Evolutionary conservation across 2,888 invertebrate genomes (phyloP), one percentile per base, ranked within the genome.

Genomic region (Podabrus alpinus): DNA sequence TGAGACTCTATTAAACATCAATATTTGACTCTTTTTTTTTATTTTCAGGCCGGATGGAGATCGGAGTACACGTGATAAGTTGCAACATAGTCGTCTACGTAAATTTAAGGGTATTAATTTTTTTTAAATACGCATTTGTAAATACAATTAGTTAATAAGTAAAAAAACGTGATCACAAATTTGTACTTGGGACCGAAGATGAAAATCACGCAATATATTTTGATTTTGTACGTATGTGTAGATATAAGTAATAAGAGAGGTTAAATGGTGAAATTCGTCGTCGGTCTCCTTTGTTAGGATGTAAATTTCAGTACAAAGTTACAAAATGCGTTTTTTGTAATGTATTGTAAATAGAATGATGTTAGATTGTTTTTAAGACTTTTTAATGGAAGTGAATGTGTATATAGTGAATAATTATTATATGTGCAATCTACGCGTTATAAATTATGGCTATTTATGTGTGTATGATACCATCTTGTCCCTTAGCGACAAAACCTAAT

Each of bases 51-150:
- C 88, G 94, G 95, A 86, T 96, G 96, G 96, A 92, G 96, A 89
- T 94, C 95, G 85, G 96, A 96, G 89, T 96, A 96, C 89, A 95
- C 96, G 94, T 96, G 95, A 96, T 95, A 93, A 91, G 90, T 81
- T 77, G 72, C 67, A 69, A 73, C 21, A 67, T 15, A 60, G 60
- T 61, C 15, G 69, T 59, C 72, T n/a, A 45, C 45, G 64, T 66
- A 73, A 73, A 64, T 75, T 71, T 66, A 71, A 71, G 76, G 76
- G 73, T 77, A 77, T 74, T 74, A 77, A 69, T 62, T 70, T 69
- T 62, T 69, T 69, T 62, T 69, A 67, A 70, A 72, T 64, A 69
- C 60, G 73, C 74, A 71, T 74, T 77, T 77, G 77, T 77, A 77
- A 71, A 68, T 59, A 69, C 78, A 77, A 77, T 75, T 68, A 75